Evolutionary conservation across 2,113 vertebrate species (phyloP), one percentile per base, ranked within the genome.

Genomic region (Syngnathus floridae): DNA sequence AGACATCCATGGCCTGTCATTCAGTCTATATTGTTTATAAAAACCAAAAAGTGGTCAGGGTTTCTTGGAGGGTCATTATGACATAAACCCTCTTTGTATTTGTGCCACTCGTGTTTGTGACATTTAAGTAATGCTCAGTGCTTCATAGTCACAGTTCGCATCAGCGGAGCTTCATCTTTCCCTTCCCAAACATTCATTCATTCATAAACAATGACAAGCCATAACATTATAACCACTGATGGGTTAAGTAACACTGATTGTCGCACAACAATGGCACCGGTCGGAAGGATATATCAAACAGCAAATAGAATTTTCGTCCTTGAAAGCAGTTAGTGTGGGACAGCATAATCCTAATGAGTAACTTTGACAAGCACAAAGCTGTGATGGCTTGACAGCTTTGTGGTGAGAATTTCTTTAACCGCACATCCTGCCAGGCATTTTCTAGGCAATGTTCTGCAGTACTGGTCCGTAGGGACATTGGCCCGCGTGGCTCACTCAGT

Each of bases 101-200:
- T 14, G 22, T 31, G 52, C 31, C 14, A 36, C 55, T 59, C 62
- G 9, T 41, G 2, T 60, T 13, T 45, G n/a, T 63, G 13, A n/a
- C 35, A 40, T 58, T 58, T 54, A 7, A 63, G 62, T 67, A 51
- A 67, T 13, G 4, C 57, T 68, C 41, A 14, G 65, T 56, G 61
- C 45, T 49, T 71, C 26, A 31, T 36, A 73, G 60, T 52, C 41
- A 8, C 62, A 62, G 3, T 58, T 38, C 21, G 13, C 41, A 22
- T 26, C 26, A 66, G 67, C 37, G 54, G 14, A 41, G 51, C 4
- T 9, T 31, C 31, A 43, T 7, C 46, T 54, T 36, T 56, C 10
- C 7, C 11, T 6, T 17, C 11, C n/a, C 16, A 49, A 38, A 56
- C 45, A 55, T 7, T 52, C 16, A 70, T 17, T 60, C 45, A 55